Conservation (phyloP, 2,888 invertebrate genomes). For the Metellina segmentata region DNA sequence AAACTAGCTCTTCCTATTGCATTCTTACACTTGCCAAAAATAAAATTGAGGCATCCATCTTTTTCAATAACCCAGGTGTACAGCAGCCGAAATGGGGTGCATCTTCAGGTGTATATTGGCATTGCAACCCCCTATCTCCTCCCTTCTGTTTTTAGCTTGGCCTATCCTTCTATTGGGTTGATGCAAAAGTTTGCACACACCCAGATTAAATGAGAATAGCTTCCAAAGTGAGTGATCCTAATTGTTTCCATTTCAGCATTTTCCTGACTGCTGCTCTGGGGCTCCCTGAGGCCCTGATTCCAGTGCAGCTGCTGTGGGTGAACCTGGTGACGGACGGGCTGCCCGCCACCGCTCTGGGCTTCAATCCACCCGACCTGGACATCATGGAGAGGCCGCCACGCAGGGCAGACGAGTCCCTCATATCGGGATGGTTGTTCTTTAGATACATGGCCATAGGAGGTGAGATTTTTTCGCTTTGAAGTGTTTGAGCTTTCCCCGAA, state of each 20-base stretch:
- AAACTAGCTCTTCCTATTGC: no score
- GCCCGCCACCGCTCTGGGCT: conserved; percentile 99
- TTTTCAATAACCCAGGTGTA: no score
- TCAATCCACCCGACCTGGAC: conserved; percentile 99
- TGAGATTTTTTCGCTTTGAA: conserved; percentile 37
- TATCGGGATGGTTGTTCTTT: conserved; percentile 99
- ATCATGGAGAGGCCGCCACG: conserved; percentile 99
- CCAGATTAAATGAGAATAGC: no score
- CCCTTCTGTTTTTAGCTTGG: no score
- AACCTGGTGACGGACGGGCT: conserved; percentile 97
- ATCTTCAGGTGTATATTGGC: no score
- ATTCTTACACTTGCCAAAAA: no score
- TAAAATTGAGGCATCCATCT: no score
- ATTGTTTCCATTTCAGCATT: conserved; percentile 84
- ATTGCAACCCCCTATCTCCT: no score
- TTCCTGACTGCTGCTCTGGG: conserved; percentile 99
- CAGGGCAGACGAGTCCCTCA: conserved; percentile 97
- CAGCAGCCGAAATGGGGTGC: no score
- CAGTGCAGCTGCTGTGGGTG: conserved; percentile 99
- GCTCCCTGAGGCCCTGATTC: conserved; percentile 99
- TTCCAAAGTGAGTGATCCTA: background rate
- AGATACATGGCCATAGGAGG: conserved; percentile 88
- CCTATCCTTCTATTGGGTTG: no score
- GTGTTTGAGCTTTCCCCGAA: background rate
- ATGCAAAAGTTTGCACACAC: no score